Base-by-base conservation (phyloP, 2,888 invertebrate species). In the Gymnoscelis rufifasciata region DNA sequence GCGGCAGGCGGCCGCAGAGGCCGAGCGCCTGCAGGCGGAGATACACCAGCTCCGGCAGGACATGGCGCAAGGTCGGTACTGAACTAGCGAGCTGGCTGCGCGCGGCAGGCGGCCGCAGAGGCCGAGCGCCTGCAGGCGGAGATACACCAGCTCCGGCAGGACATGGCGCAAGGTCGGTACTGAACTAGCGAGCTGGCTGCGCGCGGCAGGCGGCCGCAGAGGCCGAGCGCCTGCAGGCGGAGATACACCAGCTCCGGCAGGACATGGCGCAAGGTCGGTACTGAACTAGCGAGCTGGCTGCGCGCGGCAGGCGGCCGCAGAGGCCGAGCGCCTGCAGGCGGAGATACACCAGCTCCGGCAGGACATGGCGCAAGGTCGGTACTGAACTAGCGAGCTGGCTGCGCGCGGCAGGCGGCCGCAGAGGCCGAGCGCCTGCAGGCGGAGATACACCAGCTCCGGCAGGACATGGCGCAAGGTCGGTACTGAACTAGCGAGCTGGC, bases 11-110 rank as follows among this genome's bases (percentile, higher is more conserved):
- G 19, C 19, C 19, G 19, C 2, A 5, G 19, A 19, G 29, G 63
- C 71, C 1, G 91, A 19, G 19, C 19, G 91, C 51, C 84, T 91
- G 45, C 90, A 89, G 58, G 89, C 89, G n/a, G 92, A 91, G 64
- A 64, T 91, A 54, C 80, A 78, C 51, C 89, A 90, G 50, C 66
- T 81, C 30, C 60, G 83, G 19, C 19, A 19, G 19, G 19, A 19
- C 19, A 19, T 2, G 19, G 19, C 19, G 5, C 19, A 19, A 5
- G 19, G 19, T 19, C 3, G 80, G 75, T 43, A 88, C 5, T 3
- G 19, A 19, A 19, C 19, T 19, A 89, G 59, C 64, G 62, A 73
- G 48, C 19, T 19, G n/a, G n/a, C n/a, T n/a, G 73, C 72, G 54
- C 76, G 78, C 66, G 90, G 57, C 90, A 91, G 75, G 57, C 19